Percentiles rank a stretch among this genome's conserved stretches.
phyloP scores from a whole-genome alignment of 2,888 invertebrate species.

The Morpho helenor region DNA sequence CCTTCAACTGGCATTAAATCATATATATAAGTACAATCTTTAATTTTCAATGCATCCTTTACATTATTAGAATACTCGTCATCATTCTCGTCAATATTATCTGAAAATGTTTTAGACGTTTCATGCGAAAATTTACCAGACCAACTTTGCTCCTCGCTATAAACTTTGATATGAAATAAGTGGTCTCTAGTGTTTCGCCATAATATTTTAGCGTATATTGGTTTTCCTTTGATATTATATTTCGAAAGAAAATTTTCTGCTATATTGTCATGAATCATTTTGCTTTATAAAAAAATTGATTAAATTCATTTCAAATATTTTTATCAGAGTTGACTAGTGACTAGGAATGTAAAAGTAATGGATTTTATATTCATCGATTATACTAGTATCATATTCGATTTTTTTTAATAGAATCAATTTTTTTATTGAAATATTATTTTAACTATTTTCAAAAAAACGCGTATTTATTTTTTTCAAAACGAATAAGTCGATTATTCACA shows the following conservation, averaged over 20 bases:
- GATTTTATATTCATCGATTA: no score
- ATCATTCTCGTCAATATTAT: conserved; percentile 38
- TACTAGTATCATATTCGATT: neutral
- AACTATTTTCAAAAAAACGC: no score
- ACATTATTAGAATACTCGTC: conserved; percentile 44
- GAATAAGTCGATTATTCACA: no score
- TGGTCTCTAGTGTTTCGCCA: conserved; percentile 45
- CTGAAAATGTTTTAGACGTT: conserved; percentile 37
- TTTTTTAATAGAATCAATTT: neutral
- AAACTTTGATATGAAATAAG: conserved; percentile 51
- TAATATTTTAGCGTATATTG: conserved; percentile 40
- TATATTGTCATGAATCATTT: conserved; percentile 9
- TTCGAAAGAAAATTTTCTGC: conserved; percentile 34
- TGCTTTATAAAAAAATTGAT: no score
- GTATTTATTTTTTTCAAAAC: no score
- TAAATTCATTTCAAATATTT: no score
- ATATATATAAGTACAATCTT: conserved; percentile 32
- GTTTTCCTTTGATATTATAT: conserved; percentile 35
- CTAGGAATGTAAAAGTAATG: no score
- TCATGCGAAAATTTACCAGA: conserved; percentile 47
- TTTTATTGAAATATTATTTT: no score
- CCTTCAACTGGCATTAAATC: conserved; percentile 32
- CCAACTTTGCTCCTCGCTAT: conserved; percentile 45
- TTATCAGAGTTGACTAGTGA: no score
- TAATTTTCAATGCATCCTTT: conserved; percentile 33